These are phyloP conservation scores for Plodia interpunctella DNA, from an alignment of 1,140 invertebrate genomes.

Conservation along the genomic window DNA sequence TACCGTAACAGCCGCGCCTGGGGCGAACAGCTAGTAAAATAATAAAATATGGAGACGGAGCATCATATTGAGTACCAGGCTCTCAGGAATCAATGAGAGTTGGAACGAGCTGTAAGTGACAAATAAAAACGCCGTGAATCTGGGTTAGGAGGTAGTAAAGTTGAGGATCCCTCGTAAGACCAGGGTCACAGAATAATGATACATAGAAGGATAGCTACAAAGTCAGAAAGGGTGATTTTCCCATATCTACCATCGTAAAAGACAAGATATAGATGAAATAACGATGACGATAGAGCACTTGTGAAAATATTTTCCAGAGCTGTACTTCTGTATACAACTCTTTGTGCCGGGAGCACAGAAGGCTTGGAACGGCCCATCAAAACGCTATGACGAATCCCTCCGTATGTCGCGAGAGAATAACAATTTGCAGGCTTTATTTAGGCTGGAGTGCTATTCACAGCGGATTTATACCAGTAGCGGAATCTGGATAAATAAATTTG, in stretches of 20 bases:
- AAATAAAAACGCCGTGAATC: constrained; percentile 11
- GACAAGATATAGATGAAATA: too few species aligned
- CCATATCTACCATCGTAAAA: too few species aligned
- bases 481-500: too few species aligned
- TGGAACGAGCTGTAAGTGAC: constrained; percentile 10
- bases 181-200: neutral
- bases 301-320: neutral
- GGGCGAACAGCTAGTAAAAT: constrained; percentile 6
- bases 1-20: neutral
- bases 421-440: constrained; percentile 21
- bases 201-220: neutral
- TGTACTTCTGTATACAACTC: neutral
- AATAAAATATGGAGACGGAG: constrained; percentile 6
- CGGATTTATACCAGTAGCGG: neutral
- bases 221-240: too few species aligned
- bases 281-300: too few species aligned
- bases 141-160: constrained; percentile 13
- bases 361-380: constrained; percentile 12
- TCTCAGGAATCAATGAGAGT: constrained; percentile 5
- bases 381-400: constrained; percentile 17
- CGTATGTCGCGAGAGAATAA: constrained; percentile 21
- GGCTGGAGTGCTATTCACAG: constrained; percentile 11
- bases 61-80: constrained; percentile 2
- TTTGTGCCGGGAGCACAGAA: constrained; percentile 8
- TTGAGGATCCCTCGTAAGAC: constrained; percentile 21